Conservation (phyloP, 2,888 invertebrate species). For the Hirudinaria manillensis region DNA sequence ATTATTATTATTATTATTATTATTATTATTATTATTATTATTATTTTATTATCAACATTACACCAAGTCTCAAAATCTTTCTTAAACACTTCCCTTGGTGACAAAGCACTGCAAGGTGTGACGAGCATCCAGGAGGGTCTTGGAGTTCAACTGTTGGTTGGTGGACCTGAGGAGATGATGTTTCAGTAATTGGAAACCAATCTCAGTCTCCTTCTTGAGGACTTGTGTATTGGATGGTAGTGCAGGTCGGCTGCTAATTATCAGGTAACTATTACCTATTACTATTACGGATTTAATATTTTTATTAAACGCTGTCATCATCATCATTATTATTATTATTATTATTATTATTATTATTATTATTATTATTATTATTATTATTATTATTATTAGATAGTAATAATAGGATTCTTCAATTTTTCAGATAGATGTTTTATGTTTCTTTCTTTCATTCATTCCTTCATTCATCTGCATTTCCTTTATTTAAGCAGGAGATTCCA, state of each 20-base stretch:
- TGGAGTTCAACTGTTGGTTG: constrained; percentile 78
- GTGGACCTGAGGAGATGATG: constrained; percentile 77
- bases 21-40: not conserved
- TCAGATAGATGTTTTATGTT: no score
- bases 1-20: not conserved
- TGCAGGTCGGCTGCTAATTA: constrained; percentile 76
- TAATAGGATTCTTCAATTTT: no score
- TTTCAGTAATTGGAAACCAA: constrained; percentile 86
- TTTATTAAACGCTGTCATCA: no score
- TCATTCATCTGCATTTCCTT: not conserved
- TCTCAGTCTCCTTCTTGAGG: constrained; percentile 79
- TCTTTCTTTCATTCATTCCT: not conserved
- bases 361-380: no score
- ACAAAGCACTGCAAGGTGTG: constrained; percentile 55
- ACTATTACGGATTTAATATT: no score
- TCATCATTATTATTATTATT: no score
- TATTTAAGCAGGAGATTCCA: constrained; percentile 59
- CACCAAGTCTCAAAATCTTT: not conserved
- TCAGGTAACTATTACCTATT: constrained; percentile 49
- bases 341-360: no score
- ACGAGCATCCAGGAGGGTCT: constrained; percentile 60
- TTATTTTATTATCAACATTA: no score
- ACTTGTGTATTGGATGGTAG: constrained; percentile 81
- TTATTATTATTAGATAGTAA: no score
- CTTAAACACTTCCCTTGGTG: not conserved